Base-by-base conservation (phyloP, 1,140 invertebrate species). In the Orius insidiosus region DNA sequence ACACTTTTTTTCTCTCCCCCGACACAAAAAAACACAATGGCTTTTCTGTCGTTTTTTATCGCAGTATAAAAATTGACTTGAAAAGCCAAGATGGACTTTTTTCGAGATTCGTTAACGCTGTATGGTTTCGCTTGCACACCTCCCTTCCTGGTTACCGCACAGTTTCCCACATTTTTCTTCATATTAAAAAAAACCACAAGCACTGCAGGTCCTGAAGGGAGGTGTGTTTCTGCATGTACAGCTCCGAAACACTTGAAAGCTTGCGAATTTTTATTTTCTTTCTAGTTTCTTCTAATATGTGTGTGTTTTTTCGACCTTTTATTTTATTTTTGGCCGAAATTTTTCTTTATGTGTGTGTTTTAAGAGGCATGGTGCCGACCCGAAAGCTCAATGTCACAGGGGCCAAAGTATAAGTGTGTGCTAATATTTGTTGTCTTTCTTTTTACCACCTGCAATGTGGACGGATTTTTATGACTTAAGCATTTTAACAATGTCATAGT, bases 121-220 rank as follows among this genome's bases (percentile, higher is more conserved):
- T 37, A 30, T 41, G 39, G 16, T 46, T 32, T 46, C 16, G 32
- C 45, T 45, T 47, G 11, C 45, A 42, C 35, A n/a, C 11, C 15
- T 19, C 31, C 30, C 35, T 32, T 30, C 38, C 45, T 36, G 53
- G 19, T 40, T 8, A n/a, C n/a, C n/a, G 38, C 24, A 24, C 24
- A 24, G 24, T 24, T 24, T 24, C 7, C 24, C 24, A 3, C 24
- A 24, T 7, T 24, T 24, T 24, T 24, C 7, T 24, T 24, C 24
- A 24, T 4, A 24, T n/a, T n/a, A 24, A 24, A 4, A 24, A 24
- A 7, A 24, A 24, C 24, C 24, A 24, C 24, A 24, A 24, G 24
- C 24, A 24, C 24, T 24, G 24, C 24, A 24, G 24, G 24, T n/a
- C n/a, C n/a, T n/a, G n/a, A 24, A 24, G 24, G 24, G 24, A 24